These are phyloP conservation scores for Dryadula phaetusa DNA, from an alignment of 2,888 invertebrate genomes.

Conservation along the genomic window DNA sequence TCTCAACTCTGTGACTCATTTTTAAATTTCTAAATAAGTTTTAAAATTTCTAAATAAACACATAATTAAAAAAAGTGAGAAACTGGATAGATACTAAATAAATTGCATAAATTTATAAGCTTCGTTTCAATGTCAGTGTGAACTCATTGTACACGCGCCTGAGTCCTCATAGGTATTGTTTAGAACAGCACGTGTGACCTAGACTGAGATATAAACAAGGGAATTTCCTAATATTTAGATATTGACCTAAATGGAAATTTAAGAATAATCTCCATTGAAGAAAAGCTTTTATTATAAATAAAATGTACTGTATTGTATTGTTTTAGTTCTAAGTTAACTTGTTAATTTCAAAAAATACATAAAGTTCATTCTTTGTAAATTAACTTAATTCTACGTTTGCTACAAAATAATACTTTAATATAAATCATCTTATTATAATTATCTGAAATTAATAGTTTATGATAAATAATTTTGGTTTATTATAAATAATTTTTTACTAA, in stretches of 20 bases:
- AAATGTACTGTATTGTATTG: too few species aligned
- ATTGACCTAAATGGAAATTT: not conserved
- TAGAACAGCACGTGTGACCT: conserved; percentile 39
- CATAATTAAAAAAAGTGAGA: not conserved
- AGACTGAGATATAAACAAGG: conserved; percentile 11
- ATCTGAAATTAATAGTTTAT: too few species aligned
- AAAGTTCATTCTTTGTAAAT: too few species aligned
- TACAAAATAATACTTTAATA: too few species aligned
- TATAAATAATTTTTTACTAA: too few species aligned
- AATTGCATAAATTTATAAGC: not conserved
- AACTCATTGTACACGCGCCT: conserved; percentile 25
- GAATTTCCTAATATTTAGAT: conserved; percentile 2
- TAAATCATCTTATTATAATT: too few species aligned
- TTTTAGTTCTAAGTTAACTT: too few species aligned
- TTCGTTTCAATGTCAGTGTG: conserved; percentile 9
- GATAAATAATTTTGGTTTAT: too few species aligned
- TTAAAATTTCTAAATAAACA: not conserved
- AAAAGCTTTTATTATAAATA: not conserved
- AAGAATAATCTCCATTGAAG: not conserved
- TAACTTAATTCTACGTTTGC: too few species aligned
- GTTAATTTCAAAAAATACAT: too few species aligned
- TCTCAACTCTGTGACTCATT: too few species aligned
- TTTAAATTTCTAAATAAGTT: too few species aligned
- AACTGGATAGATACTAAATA: not conserved
- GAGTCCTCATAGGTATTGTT: conserved; percentile 26